Base-by-base conservation (phyloP, 2,888 invertebrate genomes). In the Ametastegia equiseti region DNA sequence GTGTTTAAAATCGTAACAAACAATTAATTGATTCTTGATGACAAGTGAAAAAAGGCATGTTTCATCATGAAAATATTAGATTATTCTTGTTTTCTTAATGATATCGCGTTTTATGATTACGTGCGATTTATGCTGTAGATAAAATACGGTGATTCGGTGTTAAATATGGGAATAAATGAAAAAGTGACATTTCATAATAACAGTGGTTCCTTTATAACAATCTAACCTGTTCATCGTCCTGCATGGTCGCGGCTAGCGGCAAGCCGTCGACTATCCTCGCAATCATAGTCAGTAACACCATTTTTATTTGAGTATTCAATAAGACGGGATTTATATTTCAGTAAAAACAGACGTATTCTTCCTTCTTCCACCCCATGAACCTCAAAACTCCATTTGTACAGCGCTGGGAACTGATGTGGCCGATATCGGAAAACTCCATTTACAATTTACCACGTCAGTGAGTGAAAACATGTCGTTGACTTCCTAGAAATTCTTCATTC, bases 251-350 rank as follows among this genome's bases (percentile, higher is more conserved):
- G 83, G 98, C 98, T 88, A 99, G 93, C 80, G 98, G 98, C 85
- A 99, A 94, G 45, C 98, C 99, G 93, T 99, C 99, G 87, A 96
- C 96, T 87, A 98, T 96, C 88, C 99, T 94, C 36, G 98, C 99
- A 89, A 99, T 98, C 97, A 99, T 98, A 84, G 99, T 99, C 94
- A 99, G 95, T 90, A 98, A 92, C 92, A 99, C 98, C 99, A 99
- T 99, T 91, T 93, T 95, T 86, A 71, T 77, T 47, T 15, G 60
- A 82, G 60, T 83, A 50, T 77, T 50, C 67, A n/a, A 30, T 13
- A 57, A 81, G 54, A 23, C 19, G 11, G 13, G 50, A 36, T 75
- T 54, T 36, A 50, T 54, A 30, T 45, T 30, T 30, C 13, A 5
- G 11, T 23, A 71, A 67, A 30, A 71, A 71, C 71, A 15, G 42